These are phyloP conservation scores for Diphyllodes magnificus DNA, from an alignment of 2,113 vertebrate species.

Conservation along the genomic window DNA sequence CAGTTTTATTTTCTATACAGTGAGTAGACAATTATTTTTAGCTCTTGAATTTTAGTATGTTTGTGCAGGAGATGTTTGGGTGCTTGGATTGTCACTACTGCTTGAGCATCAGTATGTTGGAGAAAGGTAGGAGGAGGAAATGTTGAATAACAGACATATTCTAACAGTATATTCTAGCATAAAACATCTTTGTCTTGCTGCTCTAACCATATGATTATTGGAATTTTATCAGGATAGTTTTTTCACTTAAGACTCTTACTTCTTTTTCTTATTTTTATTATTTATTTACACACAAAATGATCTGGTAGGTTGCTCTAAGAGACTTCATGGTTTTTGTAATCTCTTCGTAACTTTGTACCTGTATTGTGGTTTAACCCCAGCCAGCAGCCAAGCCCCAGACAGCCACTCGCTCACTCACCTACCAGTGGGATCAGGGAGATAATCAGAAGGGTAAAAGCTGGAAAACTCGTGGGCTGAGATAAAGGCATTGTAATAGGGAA, in stretches of 20 bases:
- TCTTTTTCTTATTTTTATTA: neutral
- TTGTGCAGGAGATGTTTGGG: neutral
- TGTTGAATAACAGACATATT: neutral
- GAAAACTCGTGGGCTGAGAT: fast-evolving
- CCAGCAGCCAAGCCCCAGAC: neutral
- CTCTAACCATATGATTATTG: neutral
- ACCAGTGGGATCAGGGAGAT: neutral
- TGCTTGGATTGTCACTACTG: neutral
- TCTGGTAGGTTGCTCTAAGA: neutral
- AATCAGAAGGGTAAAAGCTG: neutral
- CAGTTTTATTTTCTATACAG: neutral
- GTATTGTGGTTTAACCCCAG: neutral
- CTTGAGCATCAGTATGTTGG: neutral
- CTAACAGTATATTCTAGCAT: neutral
- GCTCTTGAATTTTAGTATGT: neutral
- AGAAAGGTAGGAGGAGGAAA: neutral
- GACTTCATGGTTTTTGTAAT: neutral
- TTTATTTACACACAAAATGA: neutral
- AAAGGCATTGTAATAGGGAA: neutral
- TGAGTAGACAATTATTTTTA: neutral
- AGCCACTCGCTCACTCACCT: neutral
- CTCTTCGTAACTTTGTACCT: neutral
- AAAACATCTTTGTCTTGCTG: neutral
- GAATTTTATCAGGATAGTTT: neutral
- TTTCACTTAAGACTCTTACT: neutral